These are phyloP conservation scores for Hippocampus zosterae DNA, from an alignment of 2,113 vertebrate species.

Conservation along the genomic window DNA sequence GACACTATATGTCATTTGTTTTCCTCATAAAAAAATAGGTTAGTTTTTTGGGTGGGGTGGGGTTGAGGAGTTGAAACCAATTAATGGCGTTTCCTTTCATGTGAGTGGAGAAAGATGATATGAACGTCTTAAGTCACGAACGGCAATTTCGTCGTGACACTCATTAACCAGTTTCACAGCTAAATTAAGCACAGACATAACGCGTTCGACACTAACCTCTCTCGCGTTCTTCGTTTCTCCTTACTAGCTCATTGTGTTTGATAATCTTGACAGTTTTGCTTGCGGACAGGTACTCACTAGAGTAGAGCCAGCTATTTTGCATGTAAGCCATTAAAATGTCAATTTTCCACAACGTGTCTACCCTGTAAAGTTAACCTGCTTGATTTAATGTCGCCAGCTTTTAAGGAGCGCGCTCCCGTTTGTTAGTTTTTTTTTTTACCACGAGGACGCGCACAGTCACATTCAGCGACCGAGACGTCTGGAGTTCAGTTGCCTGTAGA, in stretches of 20 bases:
- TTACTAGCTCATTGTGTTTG: neutral
- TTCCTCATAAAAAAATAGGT: too few relatives aligned
- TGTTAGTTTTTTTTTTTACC: neutral
- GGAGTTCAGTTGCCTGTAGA: neutral
- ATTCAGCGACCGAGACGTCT: neutral
- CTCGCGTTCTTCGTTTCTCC: neutral
- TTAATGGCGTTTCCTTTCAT: too few relatives aligned
- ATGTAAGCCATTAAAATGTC: neutral
- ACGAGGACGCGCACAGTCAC: neutral
- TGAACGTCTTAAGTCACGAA: too few relatives aligned
- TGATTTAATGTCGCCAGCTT: neutral
- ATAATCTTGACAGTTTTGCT: neutral
- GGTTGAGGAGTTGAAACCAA: too few relatives aligned
- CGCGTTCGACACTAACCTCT: neutral
- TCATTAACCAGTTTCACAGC: neutral
- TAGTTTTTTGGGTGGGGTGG: too few relatives aligned
- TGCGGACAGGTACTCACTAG: too few relatives aligned
- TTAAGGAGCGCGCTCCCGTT: neutral
- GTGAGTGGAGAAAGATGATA: too few relatives aligned
- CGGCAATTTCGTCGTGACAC: neutral
- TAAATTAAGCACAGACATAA: neutral
- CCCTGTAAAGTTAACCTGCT: neutral
- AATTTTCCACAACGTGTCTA: neutral
- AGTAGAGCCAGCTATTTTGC: neutral
- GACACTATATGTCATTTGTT: too few relatives aligned